A percentile compares a stretch with the other conserved stretches of the same genome.
Conservation (phyloP, 2,888 invertebrate genomes). For the Eumacrocentrus americanus region DNA sequence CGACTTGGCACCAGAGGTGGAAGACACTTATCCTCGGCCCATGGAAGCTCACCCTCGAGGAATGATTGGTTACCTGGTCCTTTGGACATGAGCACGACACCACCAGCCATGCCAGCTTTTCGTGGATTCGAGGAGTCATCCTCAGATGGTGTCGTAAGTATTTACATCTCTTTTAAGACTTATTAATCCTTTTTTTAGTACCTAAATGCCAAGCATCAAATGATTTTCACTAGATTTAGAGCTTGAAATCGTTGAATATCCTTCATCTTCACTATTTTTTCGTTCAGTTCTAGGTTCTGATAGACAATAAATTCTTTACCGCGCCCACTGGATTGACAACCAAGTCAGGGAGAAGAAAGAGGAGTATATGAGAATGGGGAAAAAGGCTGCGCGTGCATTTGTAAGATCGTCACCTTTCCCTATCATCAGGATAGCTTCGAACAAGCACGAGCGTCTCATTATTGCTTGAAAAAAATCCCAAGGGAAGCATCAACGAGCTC, state of each 20-base stretch:
- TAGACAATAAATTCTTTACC: too few species aligned
- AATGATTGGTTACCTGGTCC: constrained; percentile 56
- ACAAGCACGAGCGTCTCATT: constrained; percentile 25
- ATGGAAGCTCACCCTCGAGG: constrained; percentile 55
- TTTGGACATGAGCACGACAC: constrained; percentile 59
- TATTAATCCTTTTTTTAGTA: too few species aligned
- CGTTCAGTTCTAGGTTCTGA: too few species aligned
- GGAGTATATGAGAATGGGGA: neutral
- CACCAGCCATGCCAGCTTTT: constrained; percentile 56
- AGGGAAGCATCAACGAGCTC: constrained; percentile 22
- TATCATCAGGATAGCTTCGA: neutral
- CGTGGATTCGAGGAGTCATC: constrained; percentile 56
- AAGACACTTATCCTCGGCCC: constrained; percentile 50
- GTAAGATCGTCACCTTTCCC: neutral
- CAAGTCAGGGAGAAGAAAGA: neutral
- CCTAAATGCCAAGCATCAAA: too few species aligned
- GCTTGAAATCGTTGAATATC: too few species aligned
- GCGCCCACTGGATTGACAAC: too few species aligned
- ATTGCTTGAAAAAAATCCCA: constrained; percentile 26
- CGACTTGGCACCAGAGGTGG: constrained; percentile 55
- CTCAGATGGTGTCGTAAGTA: constrained; percentile 57
- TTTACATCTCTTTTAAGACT: too few species aligned
- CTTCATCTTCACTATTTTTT: too few species aligned
- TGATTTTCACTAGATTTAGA: too few species aligned
- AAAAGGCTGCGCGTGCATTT: neutral